Evolutionary conservation across 1,140 invertebrate genomes (phyloP), one percentile per base, ranked within the genome.

Genomic region (Leptinotarsa texana): DNA sequence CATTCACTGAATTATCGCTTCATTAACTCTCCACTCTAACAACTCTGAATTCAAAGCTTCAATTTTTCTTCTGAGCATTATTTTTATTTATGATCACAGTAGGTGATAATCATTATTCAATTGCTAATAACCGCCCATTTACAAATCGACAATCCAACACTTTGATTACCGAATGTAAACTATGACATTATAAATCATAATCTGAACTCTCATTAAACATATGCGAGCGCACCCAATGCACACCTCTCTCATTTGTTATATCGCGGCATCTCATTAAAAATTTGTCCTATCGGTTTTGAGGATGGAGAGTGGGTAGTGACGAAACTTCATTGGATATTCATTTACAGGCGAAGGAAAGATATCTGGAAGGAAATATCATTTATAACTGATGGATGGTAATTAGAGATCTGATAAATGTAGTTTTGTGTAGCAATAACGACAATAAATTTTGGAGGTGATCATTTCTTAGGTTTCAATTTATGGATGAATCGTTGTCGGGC

Each of bases 51-150:
- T 57, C 15, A n/a, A n/a, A 17, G n/a, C 51, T 18, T 6, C 3
- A 57, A 57, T 57, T 57, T 57, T 57, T 57, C 51, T 17, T 18
- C 51, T 17, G 3, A 15, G 6, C 13, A n/a, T 57, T 17, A 57
- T 57, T 57, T 13, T 57, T 57, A 15, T 57, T 57, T 6, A 57
- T 57, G 17, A 57, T 57, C 51, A 57, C 51, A 18, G n/a, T 15
- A 15, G 51, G n/a, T 18, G 15, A 57, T 57, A 57, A n/a, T 57
- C 15, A 57, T 57, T 18, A 57, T 57, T 57, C 51, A 57, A 57
- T 57, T 57, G 51, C n/a, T n/a, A 57, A 57, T 57, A 57, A 57
- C 51, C 51, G 51, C 51, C n/a, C 51, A 57, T 57, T 57, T 57
- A 57, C 51, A 57, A 57, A 57, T 57, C 51, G 17, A n/a, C n/a